These are phyloP conservation scores for Rhinolophus ferrumequinum DNA, from an alignment of 2,113 vertebrate genomes.

Conservation along the genomic window DNA sequence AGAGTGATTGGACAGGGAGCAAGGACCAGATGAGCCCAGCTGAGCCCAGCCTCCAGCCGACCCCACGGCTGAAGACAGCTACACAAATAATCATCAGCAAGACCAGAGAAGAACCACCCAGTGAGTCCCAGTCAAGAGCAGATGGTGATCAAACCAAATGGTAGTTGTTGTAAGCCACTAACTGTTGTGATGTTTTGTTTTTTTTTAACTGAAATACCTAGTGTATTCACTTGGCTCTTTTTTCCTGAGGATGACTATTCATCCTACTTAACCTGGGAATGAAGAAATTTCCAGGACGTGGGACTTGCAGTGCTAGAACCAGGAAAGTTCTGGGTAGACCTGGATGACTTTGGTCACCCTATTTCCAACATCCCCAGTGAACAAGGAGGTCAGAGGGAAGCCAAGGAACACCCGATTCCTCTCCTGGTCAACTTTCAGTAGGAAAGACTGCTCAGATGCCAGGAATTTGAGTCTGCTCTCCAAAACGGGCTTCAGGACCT, in stretches of 20 bases:
- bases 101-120: neutral
- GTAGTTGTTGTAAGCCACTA: neutral
- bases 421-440: neutral
- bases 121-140: neutral
- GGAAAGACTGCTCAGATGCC: neutral
- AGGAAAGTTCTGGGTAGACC: neutral
- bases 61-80: neutral
- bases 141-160: neutral
- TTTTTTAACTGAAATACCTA: neutral
- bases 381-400: neutral
- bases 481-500: neutral
- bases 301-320: neutral
- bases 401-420: neutral
- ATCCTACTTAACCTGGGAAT: neutral
- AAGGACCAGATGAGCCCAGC: neutral
- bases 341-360: neutral
- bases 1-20: too few relatives aligned
- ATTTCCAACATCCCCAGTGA: neutral
- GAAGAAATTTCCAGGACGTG: neutral
- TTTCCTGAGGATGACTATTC: neutral
- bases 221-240: neutral
- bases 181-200: neutral
- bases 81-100: neutral
- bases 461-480: neutral
- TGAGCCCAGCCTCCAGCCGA: neutral